phyloP scores from a whole-genome alignment of 2,888 invertebrate species.

The Ellobium chinense region DNA sequence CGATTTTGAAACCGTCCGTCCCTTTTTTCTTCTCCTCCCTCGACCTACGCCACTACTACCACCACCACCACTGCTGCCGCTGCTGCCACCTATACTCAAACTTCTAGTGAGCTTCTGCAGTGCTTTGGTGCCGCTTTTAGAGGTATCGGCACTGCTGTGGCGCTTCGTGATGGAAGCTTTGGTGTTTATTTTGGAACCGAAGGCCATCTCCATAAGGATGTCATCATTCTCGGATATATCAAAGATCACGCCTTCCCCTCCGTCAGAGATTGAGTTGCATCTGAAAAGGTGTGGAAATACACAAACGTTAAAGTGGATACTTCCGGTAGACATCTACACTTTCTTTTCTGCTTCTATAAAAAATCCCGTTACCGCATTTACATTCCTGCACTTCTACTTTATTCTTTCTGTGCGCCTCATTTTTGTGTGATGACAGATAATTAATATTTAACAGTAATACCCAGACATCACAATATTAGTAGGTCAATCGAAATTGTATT shows the following conservation, averaged over 20 bases:
- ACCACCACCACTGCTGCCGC: neutral
- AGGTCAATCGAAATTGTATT: too few relatives aligned
- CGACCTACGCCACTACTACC: constrained; percentile 2
- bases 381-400: too few relatives aligned
- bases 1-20: neutral
- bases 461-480: too few relatives aligned
- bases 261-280: constrained; percentile 63
- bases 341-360: too few relatives aligned
- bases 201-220: constrained; percentile 43
- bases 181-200: constrained; percentile 33
- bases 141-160: constrained; percentile 43
- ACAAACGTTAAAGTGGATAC: too few relatives aligned
- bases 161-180: constrained; percentile 38
- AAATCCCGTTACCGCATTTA: too few relatives aligned
- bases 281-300: constrained; percentile 46
- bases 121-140: constrained; percentile 39
- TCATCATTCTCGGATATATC: constrained; percentile 56
- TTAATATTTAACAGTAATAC: too few relatives aligned
- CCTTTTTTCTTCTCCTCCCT: neutral
- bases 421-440: too few relatives aligned
- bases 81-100: constrained; percentile 12
- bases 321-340: too few relatives aligned
- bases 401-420: too few relatives aligned
- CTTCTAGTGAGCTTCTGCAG: constrained; percentile 45
- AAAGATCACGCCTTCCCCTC: constrained; percentile 57